Base-by-base conservation (phyloP, 2,888 invertebrate species). In the Leucophora obtusa region DNA sequence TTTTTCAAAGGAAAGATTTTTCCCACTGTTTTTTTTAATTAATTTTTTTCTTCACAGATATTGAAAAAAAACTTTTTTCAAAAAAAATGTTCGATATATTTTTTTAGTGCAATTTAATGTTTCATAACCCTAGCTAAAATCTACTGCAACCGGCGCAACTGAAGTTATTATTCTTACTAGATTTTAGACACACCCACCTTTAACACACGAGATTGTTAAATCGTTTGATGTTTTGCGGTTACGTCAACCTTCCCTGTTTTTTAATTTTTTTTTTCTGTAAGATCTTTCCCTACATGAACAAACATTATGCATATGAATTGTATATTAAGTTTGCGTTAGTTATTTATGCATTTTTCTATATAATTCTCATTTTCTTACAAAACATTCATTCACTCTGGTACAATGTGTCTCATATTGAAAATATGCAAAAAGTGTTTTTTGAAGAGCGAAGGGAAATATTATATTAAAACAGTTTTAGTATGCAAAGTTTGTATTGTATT, bases 311-410 rank as follows among this genome's bases (percentile, higher is more conserved):
- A 77, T 77, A 77, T 71, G 76, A 69, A 81, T 73, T 65, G 73
- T 73, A 73, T 77, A 81, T 81, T 81, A 73, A 73, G 77, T 70
- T 75, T 71, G 51, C 68, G 68, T 68, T 65, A 35, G 35, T 76
- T 73, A 54, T 68, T 81, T 73, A 80, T 76, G 73, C 76, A 76
- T 58, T 80, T 35, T 18, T 14, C 7, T 7, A 6, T 28, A 28
- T 28, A 24, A 3, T 28, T 56, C 60, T 51, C 51, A 21, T 21
- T 50, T 28, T 11, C 17, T 11, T 14, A 47, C 17, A 11, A n/a
- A 47, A 47, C 14, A 47, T 47, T 47, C 43, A n/a, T 59, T 77
- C 47, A 71, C 66, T 71, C 71, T 66, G 6, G n/a, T 71, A 66
- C 59, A 71, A 77, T 59, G 66, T 77, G 77, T 69, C 70, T 50